phyloP scores from a whole-genome alignment of 2,113 vertebrate species.

The Zingel zingel region DNA sequence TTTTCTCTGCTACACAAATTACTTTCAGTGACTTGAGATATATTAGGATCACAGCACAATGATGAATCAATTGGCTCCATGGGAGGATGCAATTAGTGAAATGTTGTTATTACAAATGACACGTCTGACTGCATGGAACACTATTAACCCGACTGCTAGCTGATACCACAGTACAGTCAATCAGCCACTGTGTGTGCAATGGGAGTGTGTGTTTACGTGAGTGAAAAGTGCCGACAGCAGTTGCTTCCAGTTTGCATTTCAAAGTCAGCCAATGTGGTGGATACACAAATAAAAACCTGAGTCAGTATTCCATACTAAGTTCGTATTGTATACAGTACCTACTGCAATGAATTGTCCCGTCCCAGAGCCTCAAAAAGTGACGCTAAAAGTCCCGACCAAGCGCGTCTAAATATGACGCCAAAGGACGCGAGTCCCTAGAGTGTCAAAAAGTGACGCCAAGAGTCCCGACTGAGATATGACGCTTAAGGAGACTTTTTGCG shows the following conservation, averaged over 20 bases:
- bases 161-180: constrained; percentile 14
- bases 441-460: too few relatives aligned
- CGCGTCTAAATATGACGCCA: too few relatives aligned
- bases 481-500: too few relatives aligned
- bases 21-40: constrained; percentile 43
- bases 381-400: too few relatives aligned
- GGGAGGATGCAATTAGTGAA: constrained; percentile 64
- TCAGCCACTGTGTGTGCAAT: constrained; percentile 12
- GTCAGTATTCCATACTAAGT: neutral
- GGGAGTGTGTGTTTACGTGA: neutral
- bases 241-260: neutral
- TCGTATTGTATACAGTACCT: neutral
- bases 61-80: constrained; percentile 56
- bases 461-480: too few relatives aligned
- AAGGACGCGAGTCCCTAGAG: too few relatives aligned
- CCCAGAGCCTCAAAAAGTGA: too few relatives aligned
- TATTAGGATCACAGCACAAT: constrained; percentile 51
- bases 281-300: neutral
- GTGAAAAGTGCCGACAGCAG: constrained; percentile 6
- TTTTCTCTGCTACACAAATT: constrained; percentile 40
- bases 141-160: constrained; percentile 54
- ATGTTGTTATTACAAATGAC: constrained; percentile 46
- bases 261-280: neutral
- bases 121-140: constrained; percentile 40
- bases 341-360: neutral